phyloP scores from a whole-genome alignment of 2,113 vertebrate species.

The Piaya cayana region DNA sequence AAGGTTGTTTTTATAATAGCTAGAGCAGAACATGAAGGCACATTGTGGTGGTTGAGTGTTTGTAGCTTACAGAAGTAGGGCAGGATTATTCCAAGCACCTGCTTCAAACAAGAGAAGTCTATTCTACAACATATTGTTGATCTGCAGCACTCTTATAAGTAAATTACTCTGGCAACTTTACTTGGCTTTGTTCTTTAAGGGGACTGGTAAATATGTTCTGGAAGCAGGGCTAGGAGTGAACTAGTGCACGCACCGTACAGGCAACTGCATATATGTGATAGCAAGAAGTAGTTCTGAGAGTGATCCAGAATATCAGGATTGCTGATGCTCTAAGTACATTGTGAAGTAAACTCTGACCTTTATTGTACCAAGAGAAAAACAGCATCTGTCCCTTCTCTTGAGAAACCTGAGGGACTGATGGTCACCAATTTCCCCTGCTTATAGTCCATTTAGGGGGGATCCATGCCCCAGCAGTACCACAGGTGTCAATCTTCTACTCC shows the following conservation, averaged over 20 bases:
- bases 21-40: neutral
- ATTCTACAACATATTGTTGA: neutral
- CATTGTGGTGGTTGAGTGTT: neutral
- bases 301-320: neutral
- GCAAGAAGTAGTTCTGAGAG: neutral
- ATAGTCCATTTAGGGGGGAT: neutral
- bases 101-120: neutral
- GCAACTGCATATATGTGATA: neutral
- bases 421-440: rapidly evolving
- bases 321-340: neutral
- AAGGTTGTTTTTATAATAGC: neutral
- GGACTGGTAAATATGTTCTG: neutral
- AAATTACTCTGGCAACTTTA: neutral
- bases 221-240: rapidly evolving
- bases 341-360: neutral
- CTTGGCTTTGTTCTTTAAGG: neutral
- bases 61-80: neutral
- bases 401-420: neutral
- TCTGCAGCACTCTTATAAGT: neutral
- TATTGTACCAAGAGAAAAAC: neutral
- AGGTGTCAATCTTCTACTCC: neutral
- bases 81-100: neutral
- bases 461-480: rapidly evolving
- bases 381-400: neutral
- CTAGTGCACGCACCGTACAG: neutral